phyloP scores from a whole-genome alignment of 2,113 vertebrate species.

The Blennius ocellaris region DNA sequence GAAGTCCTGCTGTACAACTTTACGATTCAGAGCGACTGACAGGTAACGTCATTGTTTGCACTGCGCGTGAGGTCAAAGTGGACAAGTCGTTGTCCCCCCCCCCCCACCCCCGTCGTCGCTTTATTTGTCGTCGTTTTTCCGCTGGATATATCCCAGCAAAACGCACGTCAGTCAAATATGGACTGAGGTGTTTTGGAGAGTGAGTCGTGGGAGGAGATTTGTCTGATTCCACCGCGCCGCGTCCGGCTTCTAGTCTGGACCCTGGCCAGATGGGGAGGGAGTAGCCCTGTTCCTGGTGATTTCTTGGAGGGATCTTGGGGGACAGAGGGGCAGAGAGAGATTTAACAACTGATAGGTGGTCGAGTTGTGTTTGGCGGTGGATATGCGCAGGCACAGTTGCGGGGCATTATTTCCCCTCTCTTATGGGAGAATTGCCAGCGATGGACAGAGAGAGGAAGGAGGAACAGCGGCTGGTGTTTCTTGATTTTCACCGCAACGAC shows the following conservation, averaged over 20 bases:
- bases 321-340: slow-evolving; percentile 70
- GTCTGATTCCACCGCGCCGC: slow-evolving; percentile 66
- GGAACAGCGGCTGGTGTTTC: slow-evolving; percentile 60
- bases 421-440: slow-evolving; percentile 74
- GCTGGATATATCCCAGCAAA: slow-evolving; percentile 23
- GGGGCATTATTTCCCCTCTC: slow-evolving; percentile 68
- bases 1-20: slow-evolving; percentile 23
- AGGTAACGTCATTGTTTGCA: not conserved
- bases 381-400: slow-evolving; percentile 67
- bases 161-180: slow-evolving; percentile 35
- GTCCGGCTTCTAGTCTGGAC: slow-evolving; percentile 82
- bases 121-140: not conserved
- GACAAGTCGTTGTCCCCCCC: not conserved
- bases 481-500: slow-evolving; percentile 41
- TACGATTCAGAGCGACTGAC: slow-evolving; percentile 6
- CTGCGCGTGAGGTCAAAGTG: not conserved
- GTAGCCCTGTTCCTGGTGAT: slow-evolving; percentile 63
- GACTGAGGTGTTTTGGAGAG: slow-evolving; percentile 54
- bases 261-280: slow-evolving; percentile 82
- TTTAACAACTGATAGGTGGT: slow-evolving; percentile 83
- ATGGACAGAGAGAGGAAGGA: slow-evolving; percentile 78
- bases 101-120: not conserved
- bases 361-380: slow-evolving; percentile 77
- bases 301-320: slow-evolving; percentile 75
- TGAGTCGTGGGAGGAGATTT: slow-evolving; percentile 74